These are phyloP conservation scores for Nomada flava DNA, from an alignment of 2,888 invertebrate genomes.

Conservation along the genomic window DNA sequence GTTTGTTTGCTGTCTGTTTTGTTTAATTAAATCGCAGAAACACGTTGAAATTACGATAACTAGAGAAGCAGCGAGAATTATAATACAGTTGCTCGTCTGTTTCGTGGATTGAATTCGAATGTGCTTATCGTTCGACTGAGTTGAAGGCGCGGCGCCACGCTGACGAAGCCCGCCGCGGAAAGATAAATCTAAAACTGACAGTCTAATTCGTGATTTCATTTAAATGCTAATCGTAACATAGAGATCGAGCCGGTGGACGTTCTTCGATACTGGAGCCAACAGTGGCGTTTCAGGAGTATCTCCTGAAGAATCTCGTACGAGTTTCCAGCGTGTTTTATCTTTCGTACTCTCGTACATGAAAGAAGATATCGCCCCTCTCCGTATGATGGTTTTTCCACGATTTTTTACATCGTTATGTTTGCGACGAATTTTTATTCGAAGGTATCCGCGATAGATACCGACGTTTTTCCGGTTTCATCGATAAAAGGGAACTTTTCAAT, in stretches of 20 bases:
- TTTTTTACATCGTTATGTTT: conserved; percentile 1
- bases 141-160: conserved; percentile 29
- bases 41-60: conserved; percentile 23
- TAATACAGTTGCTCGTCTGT: conserved; percentile 43
- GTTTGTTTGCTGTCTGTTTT: too few relatives aligned
- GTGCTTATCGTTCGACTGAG: conserved; percentile 42
- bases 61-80: conserved; percentile 32
- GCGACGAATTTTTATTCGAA: conserved; percentile 22
- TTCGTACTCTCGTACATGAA: conserved; percentile 17
- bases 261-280: not conserved
- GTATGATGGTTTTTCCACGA: not conserved
- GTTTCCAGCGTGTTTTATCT: conserved; percentile 10
- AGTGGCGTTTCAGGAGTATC: not conserved
- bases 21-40: conserved; percentile 35
- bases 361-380: conserved; percentile 13
- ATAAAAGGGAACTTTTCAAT: conserved; percentile 60
- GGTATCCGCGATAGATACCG: conserved; percentile 19
- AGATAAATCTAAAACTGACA: conserved; percentile 55
- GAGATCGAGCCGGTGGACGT: conserved; percentile 14
- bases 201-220: conserved; percentile 56
- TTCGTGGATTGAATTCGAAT: conserved; percentile 53
- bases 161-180: conserved; percentile 17
- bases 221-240: conserved; percentile 55
- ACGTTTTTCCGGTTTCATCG: conserved; percentile 23
- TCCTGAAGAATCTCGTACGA: conserved; percentile 6